Base-by-base conservation (phyloP, 2,113 vertebrate genomes). In the Chitala chitala region DNA sequence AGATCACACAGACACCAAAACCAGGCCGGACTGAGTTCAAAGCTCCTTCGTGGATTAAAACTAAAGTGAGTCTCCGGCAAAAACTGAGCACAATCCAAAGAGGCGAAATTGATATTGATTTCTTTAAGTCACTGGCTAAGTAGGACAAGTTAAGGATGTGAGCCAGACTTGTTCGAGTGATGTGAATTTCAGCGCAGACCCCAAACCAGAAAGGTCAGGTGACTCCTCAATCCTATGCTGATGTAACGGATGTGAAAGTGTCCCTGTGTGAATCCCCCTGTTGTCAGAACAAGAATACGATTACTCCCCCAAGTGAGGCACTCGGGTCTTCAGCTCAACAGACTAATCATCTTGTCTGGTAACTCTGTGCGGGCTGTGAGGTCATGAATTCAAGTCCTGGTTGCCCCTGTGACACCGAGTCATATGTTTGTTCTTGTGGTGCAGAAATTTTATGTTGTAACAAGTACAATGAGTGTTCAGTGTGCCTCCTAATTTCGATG, bases 21-120 rank as follows among this genome's bases (percentile, higher is more conserved):
- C 8, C n/a, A 17, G 42, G 38, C 33, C 22, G 53, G 13, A 59
- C 38, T 24, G n/a, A 46, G 40, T 24, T 22, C 22, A 22, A 4
- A 29, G 70, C 44, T 50, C n/a, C 15, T 44, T 50, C 29, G 53
- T 17, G 22, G 24, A 54, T 58, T 54, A 29, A 44, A 72, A 58
- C 29, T 40, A 38, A 38, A n/a, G 10, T 38, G 59, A 38, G 33
- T 63, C 48, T 53, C 13, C 10, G 38, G 53, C 6, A 22, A 72
- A n/a, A 59, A 72, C 22, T 58, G 24, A 4, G 54, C 22, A 26
- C 70, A 58, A 71, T 42, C 50, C 69, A 42, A 44, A 56, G 9
- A 71, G 36, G 36, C 24, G 53, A 72, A 72, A 46, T 44, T 38
- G 38, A 46, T 31, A 59, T 72, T 59, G 53, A 58, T 71, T 26